Conservation (phyloP, 2,888 invertebrate genomes). For the Pandemis heparana region DNA sequence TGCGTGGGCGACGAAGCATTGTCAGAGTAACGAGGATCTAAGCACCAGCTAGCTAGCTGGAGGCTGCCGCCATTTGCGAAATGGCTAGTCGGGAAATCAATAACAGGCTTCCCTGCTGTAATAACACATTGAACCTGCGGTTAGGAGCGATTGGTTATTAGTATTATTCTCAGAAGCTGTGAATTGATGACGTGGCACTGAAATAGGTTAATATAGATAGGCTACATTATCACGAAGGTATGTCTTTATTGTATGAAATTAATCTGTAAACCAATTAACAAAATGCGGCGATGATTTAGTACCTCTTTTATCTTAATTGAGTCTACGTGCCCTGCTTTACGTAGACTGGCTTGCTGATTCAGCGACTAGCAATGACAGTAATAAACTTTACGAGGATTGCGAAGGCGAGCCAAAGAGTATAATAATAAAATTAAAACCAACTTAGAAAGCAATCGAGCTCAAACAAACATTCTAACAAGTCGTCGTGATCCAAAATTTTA, state of each 20-base stretch:
- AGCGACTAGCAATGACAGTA: not conserved
- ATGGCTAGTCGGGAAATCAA: constrained; percentile 22
- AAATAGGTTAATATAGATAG: not conserved
- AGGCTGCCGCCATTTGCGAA: constrained; percentile 18
- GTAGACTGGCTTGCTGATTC: not conserved
- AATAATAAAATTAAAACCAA: not conserved
- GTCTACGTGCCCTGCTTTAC: not conserved
- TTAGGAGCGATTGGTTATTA: not conserved
- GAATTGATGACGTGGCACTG: not conserved
- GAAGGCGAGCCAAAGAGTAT: too few relatives aligned
- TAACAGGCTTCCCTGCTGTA: constrained; percentile 14
- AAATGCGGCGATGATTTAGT: too few relatives aligned
- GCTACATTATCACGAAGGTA: not conserved
- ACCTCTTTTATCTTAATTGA: not conserved
- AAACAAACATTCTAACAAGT: too few relatives aligned
- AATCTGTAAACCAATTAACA: too few relatives aligned
- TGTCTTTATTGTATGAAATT: not conserved
- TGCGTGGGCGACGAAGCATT: constrained; percentile 62
- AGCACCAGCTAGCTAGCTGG: constrained; percentile 45
- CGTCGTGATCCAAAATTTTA: too few relatives aligned
- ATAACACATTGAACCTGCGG: constrained; percentile 23
- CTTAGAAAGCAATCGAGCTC: too few relatives aligned
- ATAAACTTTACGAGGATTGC: not conserved
- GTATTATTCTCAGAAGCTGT: not conserved
- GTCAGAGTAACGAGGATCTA: constrained; percentile 54